A percentile compares a stretch with the other conserved stretches of the same genome.
phyloP scores from a whole-genome alignment of 1,140 invertebrate genomes.

The Akabosia matsudoensis region DNA sequence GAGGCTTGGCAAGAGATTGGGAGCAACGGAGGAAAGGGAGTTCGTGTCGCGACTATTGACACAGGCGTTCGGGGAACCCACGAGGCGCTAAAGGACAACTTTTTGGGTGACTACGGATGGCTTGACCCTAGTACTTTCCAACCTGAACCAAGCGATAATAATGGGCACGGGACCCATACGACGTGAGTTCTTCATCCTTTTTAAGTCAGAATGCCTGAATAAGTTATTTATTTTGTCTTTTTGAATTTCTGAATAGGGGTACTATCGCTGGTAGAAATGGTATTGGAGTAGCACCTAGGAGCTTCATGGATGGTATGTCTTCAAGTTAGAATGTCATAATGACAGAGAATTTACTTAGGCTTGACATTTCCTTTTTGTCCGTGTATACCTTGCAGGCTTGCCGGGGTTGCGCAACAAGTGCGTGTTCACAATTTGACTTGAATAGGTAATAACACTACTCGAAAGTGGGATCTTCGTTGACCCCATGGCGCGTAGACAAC shows the following conservation, averaged over 20 bases:
- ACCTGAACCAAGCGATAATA: not conserved
- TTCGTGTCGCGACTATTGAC: not conserved
- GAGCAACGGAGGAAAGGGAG: conserved; percentile 3
- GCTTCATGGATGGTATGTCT: conserved; percentile 7
- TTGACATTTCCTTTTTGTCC: too few relatives aligned
- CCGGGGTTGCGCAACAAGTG: not conserved
- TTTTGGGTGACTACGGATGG: not conserved
- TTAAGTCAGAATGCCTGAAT: not conserved
- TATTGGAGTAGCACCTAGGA: conserved; percentile 20
- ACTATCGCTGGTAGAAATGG: conserved; percentile 1
- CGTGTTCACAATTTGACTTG: not conserved
- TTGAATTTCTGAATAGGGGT: not conserved
- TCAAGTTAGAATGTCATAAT: not conserved
- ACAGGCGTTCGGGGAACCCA: not conserved
- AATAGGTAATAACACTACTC: not conserved
- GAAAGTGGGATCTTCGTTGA: too few relatives aligned
- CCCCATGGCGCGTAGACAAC: too few relatives aligned
- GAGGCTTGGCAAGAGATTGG: conserved; percentile 10
- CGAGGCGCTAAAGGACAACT: not conserved
- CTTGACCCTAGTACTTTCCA: not conserved
- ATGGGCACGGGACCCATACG: not conserved
- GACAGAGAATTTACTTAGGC: too few relatives aligned
- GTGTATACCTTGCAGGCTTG: not conserved
- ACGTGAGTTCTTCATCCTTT: not conserved
- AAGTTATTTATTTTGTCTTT: not conserved